Evolutionary conservation across 2,888 invertebrate species (phyloP), one percentile per base, ranked within the genome.

Genomic region (Silvanus unidentatus): DNA sequence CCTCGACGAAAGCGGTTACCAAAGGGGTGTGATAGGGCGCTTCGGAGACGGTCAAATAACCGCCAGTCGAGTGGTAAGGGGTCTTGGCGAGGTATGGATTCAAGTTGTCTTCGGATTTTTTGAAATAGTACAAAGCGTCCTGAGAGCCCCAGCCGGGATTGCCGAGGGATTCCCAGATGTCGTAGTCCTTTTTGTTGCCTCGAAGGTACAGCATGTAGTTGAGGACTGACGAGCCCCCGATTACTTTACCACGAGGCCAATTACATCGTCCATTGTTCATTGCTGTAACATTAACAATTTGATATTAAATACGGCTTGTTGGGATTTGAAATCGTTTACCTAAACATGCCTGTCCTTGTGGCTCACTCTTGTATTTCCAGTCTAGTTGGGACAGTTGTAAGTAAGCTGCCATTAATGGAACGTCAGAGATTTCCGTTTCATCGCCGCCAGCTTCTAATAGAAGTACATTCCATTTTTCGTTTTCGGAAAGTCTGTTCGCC

Each of bases 301-400:
- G 3, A 8, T 22, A 3, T 8, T 22, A 5, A 8, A 3, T 22
- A 8, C 3, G 8, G 22, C 3, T 5, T 22, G 22, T 22, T 22
- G 3, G 22, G n/a, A n/a, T n/a, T 32, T 12, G 4, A 5, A 41
- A 35, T n/a, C 16, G 39, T 14, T 39, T 73, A 89, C 91, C 91
- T 63, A 91, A 75, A 66, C 92, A 92, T 11, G 83, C 79, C 3
- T 80, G 84, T 34, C 84, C 84, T 59, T 89, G 86, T 0, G 93
- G 91, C 65, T 94, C 93, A 1, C 90, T 90, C 71, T 93, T 93
- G 68, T 92, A 94, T 64, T 89, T 84, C 94, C 93, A 94, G 68
- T 94, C 94, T 41, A 93, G 74, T 64, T 88, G 83, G 50, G 88
- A 90, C 8, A 90, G 75, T 69, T 93, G 92, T 42, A 93, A 73